Percentiles rank a stretch among this genome's conserved stretches.
Conservation (phyloP, 2,797 vertebrate species). For the Perdix hodgsoniae region DNA sequence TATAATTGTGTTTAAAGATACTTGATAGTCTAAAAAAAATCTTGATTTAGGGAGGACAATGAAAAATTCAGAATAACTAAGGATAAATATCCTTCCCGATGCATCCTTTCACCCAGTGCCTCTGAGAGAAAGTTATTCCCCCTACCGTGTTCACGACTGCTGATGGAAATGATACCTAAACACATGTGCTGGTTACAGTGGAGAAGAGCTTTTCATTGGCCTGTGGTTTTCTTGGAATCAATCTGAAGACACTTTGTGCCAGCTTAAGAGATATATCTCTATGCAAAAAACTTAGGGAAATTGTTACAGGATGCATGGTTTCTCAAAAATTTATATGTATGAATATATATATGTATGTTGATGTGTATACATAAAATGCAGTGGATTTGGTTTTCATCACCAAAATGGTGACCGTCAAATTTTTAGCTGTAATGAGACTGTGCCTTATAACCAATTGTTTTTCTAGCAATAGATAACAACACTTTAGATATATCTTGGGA, state of each 20-base stretch:
- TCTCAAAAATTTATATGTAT: not conserved
- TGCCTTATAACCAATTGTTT: not conserved
- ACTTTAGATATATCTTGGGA: not conserved
- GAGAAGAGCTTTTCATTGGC: not conserved
- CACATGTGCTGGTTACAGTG: not conserved
- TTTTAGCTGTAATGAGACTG: conserved; percentile 2
- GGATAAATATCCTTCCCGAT: not conserved
- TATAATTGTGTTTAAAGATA: not conserved
- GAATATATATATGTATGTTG: no score
- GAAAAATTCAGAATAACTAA: not conserved
- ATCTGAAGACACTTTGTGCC: not conserved
- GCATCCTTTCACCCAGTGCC: not conserved
- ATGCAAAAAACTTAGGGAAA: not conserved
- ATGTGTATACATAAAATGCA: not conserved
- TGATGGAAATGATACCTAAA: not conserved
- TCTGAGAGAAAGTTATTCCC: not conserved
- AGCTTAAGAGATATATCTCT: not conserved
- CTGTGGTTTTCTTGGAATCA: not conserved
- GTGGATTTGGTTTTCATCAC: not conserved
- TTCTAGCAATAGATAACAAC: not conserved
- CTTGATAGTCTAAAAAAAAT: not conserved
- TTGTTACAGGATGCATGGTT: not conserved
- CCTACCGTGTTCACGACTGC: not conserved
- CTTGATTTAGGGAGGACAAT: not conserved
- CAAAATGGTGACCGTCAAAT: not conserved